phyloP scores from a whole-genome alignment of 2,797 vertebrate species.

The Pachyuromys duprasi region DNA sequence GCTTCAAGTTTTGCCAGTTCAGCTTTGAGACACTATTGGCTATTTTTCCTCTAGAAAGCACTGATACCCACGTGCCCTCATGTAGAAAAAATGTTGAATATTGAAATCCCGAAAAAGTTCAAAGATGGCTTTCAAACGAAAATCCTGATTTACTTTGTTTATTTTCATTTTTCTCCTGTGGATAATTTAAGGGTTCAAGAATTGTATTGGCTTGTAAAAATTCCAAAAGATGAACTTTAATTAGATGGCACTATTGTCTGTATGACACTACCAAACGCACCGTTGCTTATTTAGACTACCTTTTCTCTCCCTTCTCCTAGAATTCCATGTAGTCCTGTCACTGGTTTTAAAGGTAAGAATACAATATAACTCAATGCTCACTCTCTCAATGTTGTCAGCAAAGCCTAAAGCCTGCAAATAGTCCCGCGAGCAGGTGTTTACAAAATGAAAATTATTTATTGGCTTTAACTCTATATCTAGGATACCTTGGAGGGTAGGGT shows the following conservation, averaged over 20 bases:
- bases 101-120: not conserved
- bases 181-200: not conserved
- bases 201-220: not conserved
- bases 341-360: not conserved
- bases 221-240: not conserved
- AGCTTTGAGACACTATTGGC: too few species aligned
- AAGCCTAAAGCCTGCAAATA: not conserved
- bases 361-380: not conserved
- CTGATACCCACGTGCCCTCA: not conserved
- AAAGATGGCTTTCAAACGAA: not conserved
- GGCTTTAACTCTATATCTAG: not conserved
- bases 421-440: not conserved
- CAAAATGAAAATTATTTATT: constrained; percentile 17
- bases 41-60: not conserved
- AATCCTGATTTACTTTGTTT: not conserved
- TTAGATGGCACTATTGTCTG: not conserved
- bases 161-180: not conserved
- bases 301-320: not conserved
- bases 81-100: not conserved
- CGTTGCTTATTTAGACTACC: not conserved
- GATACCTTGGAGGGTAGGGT: not conserved
- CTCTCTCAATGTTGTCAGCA: not conserved
- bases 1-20: rapidly evolving
- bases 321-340: not conserved
- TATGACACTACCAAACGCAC: too few species aligned